Base-by-base conservation (phyloP, 2,888 invertebrate genomes). In the Acrocyrtus sp. region DNA sequence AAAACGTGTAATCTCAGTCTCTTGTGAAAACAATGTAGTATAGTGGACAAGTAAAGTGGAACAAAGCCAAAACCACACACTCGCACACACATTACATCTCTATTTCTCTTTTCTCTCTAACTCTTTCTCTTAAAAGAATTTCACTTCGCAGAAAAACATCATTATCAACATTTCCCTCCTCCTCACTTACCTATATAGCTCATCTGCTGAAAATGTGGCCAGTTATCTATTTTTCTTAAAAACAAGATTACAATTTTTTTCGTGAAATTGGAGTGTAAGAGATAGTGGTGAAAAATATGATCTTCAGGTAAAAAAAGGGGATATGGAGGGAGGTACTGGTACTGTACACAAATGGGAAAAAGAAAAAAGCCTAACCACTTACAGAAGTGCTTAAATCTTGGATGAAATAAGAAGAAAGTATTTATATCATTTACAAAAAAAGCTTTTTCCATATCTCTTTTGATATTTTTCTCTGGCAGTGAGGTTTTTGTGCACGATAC, bases 11-110 rank as follows among this genome's bases (percentile, higher is more conserved):
- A 43, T 41, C 12, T 10, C 8, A 56, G 24, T 24, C 41, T 22
- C 43, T 17, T 24, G 43, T 24, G 34, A 27, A 26, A 45, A 58
- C 26, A 58, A 45, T 45, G n/a, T n/a, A n/a, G n/a, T n/a, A n/a
- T n/a, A n/a, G n/a, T n/a, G 43, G 45, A 27, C 27, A 45, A 45
- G 57, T 57, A 41, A 43, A 41, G 58, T 58, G 45, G 58, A 58
- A 58, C 58, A 58, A 58, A 58, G 45, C 58, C 58, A 58, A 43
- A 45, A 2, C 26, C 58, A 45, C 43, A 24, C 5, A 41, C 43
- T n/a, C n/a, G n/a, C n/a, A n/a, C n/a, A n/a, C n/a, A n/a, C n/a
- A n/a, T n/a, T n/a, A n/a, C n/a, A n/a, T n/a, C n/a, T n/a, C n/a
- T n/a, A n/a, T n/a, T n/a, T n/a, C n/a, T n/a, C n/a, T n/a, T n/a